Base-by-base conservation (phyloP, 2,113 vertebrate species). In the Camelus dromedarius region DNA sequence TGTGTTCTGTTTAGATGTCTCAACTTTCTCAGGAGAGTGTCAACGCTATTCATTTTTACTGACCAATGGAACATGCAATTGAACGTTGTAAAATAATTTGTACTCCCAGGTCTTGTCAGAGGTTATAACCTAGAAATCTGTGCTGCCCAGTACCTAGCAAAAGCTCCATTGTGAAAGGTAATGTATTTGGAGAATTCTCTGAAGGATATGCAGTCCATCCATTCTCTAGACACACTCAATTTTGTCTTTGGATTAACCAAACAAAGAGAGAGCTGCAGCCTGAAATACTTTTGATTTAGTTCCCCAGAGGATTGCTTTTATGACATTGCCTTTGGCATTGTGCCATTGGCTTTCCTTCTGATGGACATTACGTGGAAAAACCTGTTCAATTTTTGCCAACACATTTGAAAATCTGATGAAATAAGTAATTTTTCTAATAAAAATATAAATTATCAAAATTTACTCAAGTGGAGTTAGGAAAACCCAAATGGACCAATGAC, bases 281-380 rank as follows among this genome's bases (percentile, higher is more conserved):
- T 75, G 62, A 87, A 89, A 52, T 89, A 66, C 50, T 94, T 92
- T 92, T 54, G n/a, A 66, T 62, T 84, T 83, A 66, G 56, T 83
- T 90, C 48, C 48, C 72, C 42, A 30, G 52, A 69, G 84, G 93
- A 75, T 52, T 69, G 42, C 42, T 72, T 80, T 58, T 67, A 85
- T 8, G 16, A 66, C 91, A 66, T 91, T 85, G 73, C 76, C 72
- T 18, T 92, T 10, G 8, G 54, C 58, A 24, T 92, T 93, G 70
- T 77, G 77, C 86, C n/a, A 42, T 26, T 91, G 67, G 60, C 30
- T 95, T 95, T 85, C 67, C 60, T 94, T 96, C 83, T 97, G 67
- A 79, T 95, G 69, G 62, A 52, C 5, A 19, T 73, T 52, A 64
- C 38, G 28, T 93, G n/a, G 54, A 91, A 95, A 96, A 58, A 5